Evolutionary conservation across 2,113 vertebrate genomes (phyloP).

Genomic region (Cynopterus brachyotis): DNA sequence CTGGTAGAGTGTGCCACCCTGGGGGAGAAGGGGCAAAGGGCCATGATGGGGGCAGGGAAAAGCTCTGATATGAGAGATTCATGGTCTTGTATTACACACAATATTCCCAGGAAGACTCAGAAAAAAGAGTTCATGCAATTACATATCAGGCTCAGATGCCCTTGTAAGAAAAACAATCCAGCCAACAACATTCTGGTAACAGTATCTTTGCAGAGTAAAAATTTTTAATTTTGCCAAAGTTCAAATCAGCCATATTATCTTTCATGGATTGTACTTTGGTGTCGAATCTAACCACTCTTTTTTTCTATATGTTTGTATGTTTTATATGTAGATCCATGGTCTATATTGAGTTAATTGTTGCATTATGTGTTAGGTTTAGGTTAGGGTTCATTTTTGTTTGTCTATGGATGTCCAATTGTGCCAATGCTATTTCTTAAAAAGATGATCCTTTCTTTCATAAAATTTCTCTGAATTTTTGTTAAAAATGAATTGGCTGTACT

Average conservation of each 20-base stretch:
- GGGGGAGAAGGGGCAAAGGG: background rate
- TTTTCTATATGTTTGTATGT: background rate
- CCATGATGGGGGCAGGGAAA: background rate
- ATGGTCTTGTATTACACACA: background rate
- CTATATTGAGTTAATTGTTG: conserved; percentile 4
- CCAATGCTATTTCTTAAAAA: background rate
- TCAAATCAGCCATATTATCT: background rate
- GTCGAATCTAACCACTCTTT: background rate
- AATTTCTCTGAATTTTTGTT: background rate
- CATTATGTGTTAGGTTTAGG: background rate
- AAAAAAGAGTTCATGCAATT: conserved; percentile 31
- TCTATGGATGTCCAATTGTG: background rate
- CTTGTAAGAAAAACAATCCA: background rate
- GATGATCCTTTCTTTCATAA: conserved; percentile 10
- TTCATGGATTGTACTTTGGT: background rate
- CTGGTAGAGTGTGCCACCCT: background rate
- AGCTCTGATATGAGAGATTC: background rate
- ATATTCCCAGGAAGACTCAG: background rate
- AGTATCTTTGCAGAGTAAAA: background rate
- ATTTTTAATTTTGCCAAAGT: background rate
- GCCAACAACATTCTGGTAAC: background rate
- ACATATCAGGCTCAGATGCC: background rate
- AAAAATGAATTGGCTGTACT: conserved; percentile 32
- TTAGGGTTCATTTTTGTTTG: background rate
- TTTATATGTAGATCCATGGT: background rate